These are phyloP conservation scores for Sesamia nonagrioides DNA, from an alignment of 1,140 invertebrate genomes.

Conservation along the genomic window DNA sequence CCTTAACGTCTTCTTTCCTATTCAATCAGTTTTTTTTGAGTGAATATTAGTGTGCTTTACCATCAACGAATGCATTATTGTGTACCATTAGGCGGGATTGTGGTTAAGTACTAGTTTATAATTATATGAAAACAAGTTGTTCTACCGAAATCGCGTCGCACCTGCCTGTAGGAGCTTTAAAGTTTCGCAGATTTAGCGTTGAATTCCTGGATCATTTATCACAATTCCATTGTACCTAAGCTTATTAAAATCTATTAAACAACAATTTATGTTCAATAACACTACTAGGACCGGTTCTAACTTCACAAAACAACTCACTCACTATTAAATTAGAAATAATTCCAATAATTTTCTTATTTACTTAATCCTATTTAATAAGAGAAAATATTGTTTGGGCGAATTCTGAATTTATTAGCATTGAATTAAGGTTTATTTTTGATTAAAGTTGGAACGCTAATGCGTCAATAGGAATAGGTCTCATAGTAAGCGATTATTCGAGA, in stretches of 20 bases:
- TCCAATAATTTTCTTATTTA: constrained; percentile 32
- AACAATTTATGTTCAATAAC: constrained; percentile 24
- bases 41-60: too few species aligned
- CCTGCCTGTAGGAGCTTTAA: too few species aligned
- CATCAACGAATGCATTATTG: too few species aligned
- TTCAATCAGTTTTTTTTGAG: too few species aligned
- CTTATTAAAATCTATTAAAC: constrained; percentile 6
- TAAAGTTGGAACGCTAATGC: neutral
- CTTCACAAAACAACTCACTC: constrained; percentile 17
- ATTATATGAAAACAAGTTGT: too few species aligned
- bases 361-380: constrained; percentile 5
- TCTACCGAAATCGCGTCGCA: too few species aligned
- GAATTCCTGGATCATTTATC: neutral
- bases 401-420: neutral
- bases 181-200: constrained; percentile 9
- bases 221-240: constrained; percentile 1
- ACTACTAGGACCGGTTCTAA: neutral
- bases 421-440: neutral
- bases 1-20: too few species aligned
- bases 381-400: neutral
- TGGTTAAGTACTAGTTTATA: too few species aligned
- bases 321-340: constrained; percentile 10
- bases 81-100: too few species aligned
- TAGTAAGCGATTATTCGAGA: constrained; percentile 21
- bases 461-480: neutral